Conservation (phyloP, 1,140 invertebrate species). For the Steinernema feltiae region DNA sequence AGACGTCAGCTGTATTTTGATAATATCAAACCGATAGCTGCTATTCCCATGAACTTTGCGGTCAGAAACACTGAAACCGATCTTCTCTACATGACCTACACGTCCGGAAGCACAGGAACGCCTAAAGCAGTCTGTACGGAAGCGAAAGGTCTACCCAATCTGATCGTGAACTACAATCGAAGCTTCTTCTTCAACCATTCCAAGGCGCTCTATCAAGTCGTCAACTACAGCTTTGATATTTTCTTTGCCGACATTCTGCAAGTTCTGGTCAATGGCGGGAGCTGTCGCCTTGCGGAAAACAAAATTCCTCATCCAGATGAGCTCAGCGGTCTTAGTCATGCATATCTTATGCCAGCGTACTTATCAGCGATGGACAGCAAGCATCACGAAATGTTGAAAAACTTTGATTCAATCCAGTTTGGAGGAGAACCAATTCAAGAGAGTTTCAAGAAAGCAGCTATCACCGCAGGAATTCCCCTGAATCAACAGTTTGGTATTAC, state of each 20-base stretch:
- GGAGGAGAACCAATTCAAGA: constrained; percentile 21
- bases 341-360: constrained; percentile 32
- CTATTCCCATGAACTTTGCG: neutral
- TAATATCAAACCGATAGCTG: neutral
- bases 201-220: constrained; percentile 24
- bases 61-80: neutral
- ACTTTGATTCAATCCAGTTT: constrained; percentile 26
- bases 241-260: constrained; percentile 34
- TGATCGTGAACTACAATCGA: constrained; percentile 25
- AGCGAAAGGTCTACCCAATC: constrained; percentile 26
- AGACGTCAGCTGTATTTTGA: neutral
- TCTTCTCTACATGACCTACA: constrained; percentile 26
- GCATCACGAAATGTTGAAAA: neutral
- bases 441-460: constrained; percentile 19
- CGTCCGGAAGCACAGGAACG: constrained; percentile 29
- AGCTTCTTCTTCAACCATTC: constrained; percentile 5
- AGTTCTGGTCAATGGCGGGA: constrained; percentile 20
- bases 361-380: constrained; percentile 14
- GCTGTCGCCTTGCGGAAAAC: constrained; percentile 14
- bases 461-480: neutral
- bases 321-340: constrained; percentile 12
- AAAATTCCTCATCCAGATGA: constrained; percentile 20
- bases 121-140: constrained; percentile 31
- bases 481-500: constrained; percentile 31
- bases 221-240: constrained; percentile 33